phyloP scores from a whole-genome alignment of 1,140 invertebrate species.

The Rhynchophorus ferrugineus region DNA sequence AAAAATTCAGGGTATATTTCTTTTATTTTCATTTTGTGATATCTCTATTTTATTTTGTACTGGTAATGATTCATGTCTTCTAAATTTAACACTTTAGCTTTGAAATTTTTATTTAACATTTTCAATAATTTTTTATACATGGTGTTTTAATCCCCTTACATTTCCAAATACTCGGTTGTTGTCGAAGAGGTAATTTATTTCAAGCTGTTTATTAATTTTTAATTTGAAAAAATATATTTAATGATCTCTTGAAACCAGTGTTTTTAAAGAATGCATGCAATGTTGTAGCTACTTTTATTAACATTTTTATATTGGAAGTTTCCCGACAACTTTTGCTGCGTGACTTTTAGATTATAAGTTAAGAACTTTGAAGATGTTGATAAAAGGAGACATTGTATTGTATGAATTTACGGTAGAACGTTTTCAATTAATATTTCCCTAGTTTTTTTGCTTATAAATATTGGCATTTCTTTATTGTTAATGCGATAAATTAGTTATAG shows the following conservation, averaged over 20 bases:
- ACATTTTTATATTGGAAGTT: neutral
- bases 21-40: constrained; percentile 11
- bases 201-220: too few relatives aligned
- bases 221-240: too few relatives aligned
- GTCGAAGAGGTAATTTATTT: too few relatives aligned
- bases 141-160: too few relatives aligned
- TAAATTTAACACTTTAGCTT: too few relatives aligned
- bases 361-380: constrained; percentile 2
- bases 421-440: constrained; percentile 3
- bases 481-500: constrained; percentile 19
- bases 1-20: constrained; percentile 14
- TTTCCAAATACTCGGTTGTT: too few relatives aligned
- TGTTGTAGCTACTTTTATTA: neutral
- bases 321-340: neutral
- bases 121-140: too few relatives aligned
- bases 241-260: neutral
- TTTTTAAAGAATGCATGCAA: neutral
- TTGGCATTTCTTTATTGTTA: constrained; percentile 10
- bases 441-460: constrained; percentile 10
- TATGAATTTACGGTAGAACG: neutral
- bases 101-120: too few relatives aligned
- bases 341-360: neutral
- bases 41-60: too few relatives aligned
- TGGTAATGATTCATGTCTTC: too few relatives aligned
- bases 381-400: neutral